Evolutionary conservation across 1,140 invertebrate species (phyloP).

Genomic region (Brachionus rubens): DNA sequence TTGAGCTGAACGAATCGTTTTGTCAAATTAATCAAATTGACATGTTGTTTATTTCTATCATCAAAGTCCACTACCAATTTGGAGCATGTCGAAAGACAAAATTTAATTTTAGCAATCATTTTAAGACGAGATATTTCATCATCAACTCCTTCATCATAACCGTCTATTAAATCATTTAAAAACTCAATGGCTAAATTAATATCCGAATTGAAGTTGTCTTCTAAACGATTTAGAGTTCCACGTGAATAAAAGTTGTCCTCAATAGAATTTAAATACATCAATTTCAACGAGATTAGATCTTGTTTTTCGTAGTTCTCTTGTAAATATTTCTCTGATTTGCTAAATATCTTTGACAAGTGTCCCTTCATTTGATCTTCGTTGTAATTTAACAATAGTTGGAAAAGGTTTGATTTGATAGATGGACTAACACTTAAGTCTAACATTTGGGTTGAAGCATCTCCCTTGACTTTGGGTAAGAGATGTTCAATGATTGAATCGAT

Average conservation of each 20-base stretch:
- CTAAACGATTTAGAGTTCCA: neutral
- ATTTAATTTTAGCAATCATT: slow-evolving; percentile 15
- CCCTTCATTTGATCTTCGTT: neutral
- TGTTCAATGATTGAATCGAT: slow-evolving; percentile 7
- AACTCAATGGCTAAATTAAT: neutral
- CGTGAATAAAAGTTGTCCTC: slow-evolving; percentile 16
- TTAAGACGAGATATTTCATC: neutral
- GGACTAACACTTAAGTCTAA: neutral
- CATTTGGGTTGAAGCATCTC: neutral
- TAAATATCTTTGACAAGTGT: neutral
- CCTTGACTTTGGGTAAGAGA: neutral
- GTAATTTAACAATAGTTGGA: slow-evolving; percentile 16
- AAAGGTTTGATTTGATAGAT: slow-evolving; percentile 8
- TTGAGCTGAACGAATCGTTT: neutral
- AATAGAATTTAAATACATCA: slow-evolving; percentile 19
- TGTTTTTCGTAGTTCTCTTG: neutral
- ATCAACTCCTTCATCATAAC: neutral
- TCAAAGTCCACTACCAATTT: neutral
- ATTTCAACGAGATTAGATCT: slow-evolving; percentile 8
- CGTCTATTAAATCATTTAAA: neutral
- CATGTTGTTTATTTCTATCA: neutral
- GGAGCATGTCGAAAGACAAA: slow-evolving; percentile 12
- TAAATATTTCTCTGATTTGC: slow-evolving; percentile 7
- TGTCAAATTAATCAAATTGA: neutral
- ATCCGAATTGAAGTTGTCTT: slow-evolving; percentile 11